These are phyloP conservation scores for Polypedilum vanderplanki DNA, from an alignment of 1,140 invertebrate species.

Conservation along the genomic window DNA sequence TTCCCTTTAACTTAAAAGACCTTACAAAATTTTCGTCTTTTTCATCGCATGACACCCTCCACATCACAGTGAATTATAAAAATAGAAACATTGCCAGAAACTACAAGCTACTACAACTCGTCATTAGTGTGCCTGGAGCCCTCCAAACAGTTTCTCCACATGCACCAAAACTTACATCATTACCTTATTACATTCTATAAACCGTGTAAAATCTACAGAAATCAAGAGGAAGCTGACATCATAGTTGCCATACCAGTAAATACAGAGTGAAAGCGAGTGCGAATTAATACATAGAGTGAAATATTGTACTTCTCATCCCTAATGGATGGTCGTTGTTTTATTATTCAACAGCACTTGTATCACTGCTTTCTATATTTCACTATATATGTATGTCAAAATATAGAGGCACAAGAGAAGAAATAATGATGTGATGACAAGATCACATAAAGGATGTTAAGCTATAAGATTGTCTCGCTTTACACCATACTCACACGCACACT, in stretches of 20 bases:
- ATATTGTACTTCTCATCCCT: background rate
- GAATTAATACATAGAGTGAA: background rate
- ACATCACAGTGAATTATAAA: background rate
- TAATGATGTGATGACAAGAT: background rate
- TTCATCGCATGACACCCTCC: background rate
- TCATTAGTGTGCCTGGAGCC: too few species aligned
- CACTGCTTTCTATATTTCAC: background rate
- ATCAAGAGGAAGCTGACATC: background rate
- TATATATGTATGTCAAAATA: background rate
- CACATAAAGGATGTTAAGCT: background rate
- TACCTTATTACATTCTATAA: slow-evolving; percentile 14
- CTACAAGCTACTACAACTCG: too few species aligned
- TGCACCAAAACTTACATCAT: background rate
- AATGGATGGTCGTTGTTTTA: background rate
- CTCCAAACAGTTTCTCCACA: background rate
- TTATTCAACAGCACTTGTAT: background rate
- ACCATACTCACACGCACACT: too few species aligned
- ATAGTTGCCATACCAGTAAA: background rate
- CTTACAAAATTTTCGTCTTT: background rate
- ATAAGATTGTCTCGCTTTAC: too few species aligned
- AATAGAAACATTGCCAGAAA: too few species aligned
- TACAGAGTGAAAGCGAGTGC: background rate
- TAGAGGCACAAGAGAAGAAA: background rate
- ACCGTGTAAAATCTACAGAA: background rate
- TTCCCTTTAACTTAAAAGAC: background rate